Evolutionary conservation across 2,113 vertebrate species (phyloP).

Genomic region (Chauna torquata): DNA sequence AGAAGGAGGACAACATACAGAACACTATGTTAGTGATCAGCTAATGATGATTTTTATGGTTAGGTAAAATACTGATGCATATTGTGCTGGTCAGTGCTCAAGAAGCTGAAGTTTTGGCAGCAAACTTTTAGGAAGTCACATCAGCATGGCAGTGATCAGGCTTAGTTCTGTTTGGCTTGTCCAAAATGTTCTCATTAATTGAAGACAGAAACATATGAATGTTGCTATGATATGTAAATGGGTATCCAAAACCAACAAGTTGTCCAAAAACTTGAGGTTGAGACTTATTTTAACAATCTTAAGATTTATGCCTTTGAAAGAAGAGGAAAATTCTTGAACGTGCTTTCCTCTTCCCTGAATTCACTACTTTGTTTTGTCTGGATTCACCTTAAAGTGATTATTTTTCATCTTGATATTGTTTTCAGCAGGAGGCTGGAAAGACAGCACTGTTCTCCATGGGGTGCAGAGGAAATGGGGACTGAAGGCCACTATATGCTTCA

Average conservation of each 20-base stretch:
- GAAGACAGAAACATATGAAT: neutral
- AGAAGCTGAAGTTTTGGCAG: neutral
- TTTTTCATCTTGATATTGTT: slow-evolving; percentile 17
- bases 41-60: neutral
- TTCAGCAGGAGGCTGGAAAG: neutral
- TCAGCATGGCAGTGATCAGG: neutral
- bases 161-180: neutral
- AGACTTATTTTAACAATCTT: neutral
- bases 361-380: neutral
- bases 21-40: neutral
- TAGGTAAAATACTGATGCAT: neutral
- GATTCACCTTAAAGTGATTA: neutral
- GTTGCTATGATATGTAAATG: neutral
- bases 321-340: neutral
- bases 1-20: neutral
- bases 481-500: neutral
- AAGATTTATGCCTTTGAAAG: neutral
- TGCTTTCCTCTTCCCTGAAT: neutral
- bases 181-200: neutral
- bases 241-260: neutral
- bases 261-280: neutral
- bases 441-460: neutral
- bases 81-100: neutral
- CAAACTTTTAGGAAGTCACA: neutral
- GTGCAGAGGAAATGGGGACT: neutral